phyloP scores from a whole-genome alignment of 2,797 vertebrate genomes.

The Smutsia temminckii region DNA sequence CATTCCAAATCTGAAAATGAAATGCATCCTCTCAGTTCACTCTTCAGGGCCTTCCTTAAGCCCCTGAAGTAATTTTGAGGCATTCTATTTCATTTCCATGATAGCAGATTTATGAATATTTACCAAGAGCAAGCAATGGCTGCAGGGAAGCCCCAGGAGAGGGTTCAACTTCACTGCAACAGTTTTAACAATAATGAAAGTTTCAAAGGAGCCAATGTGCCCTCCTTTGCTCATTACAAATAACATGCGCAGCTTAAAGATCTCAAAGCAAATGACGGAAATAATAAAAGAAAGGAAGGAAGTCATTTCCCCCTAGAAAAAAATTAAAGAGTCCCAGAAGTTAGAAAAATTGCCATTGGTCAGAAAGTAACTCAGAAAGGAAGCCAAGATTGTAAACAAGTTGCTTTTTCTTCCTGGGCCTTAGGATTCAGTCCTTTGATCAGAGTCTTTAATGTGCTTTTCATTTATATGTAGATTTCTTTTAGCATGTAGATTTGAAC shows the following conservation, averaged over 20 bases:
- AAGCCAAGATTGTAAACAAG: background rate
- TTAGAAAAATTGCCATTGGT: constrained; percentile 38
- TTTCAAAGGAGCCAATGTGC: constrained; percentile 33
- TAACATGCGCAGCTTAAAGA: constrained; percentile 45
- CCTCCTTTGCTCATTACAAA: constrained; percentile 58
- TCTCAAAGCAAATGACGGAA: constrained; percentile 57
- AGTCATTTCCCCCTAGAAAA: background rate
- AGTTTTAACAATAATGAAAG: constrained; percentile 64
- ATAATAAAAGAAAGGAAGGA: constrained; percentile 6
- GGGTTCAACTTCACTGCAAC: constrained; percentile 22
- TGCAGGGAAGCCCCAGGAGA: constrained; percentile 50
- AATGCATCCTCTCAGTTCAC: constrained; percentile 40
- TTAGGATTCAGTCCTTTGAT: constrained; percentile 3
- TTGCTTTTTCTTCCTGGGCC: background rate
- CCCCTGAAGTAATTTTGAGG: constrained; percentile 73
- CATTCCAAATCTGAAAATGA: constrained; percentile 55
- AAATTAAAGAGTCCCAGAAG: background rate
- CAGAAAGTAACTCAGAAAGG: constrained; percentile 21
- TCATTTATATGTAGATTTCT: constrained; percentile 68
- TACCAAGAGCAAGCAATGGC: constrained; percentile 55
- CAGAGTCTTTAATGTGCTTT: constrained; percentile 28
- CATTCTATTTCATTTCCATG: constrained; percentile 71
- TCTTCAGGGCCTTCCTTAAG: constrained; percentile 47
- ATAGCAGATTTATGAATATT: constrained; percentile 75
- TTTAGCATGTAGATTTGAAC: constrained; percentile 58